Percentiles rank a stretch among this genome's conserved stretches.
phyloP scores from a whole-genome alignment of 2,113 vertebrate species.

The Dasyornis broadbenti region DNA sequence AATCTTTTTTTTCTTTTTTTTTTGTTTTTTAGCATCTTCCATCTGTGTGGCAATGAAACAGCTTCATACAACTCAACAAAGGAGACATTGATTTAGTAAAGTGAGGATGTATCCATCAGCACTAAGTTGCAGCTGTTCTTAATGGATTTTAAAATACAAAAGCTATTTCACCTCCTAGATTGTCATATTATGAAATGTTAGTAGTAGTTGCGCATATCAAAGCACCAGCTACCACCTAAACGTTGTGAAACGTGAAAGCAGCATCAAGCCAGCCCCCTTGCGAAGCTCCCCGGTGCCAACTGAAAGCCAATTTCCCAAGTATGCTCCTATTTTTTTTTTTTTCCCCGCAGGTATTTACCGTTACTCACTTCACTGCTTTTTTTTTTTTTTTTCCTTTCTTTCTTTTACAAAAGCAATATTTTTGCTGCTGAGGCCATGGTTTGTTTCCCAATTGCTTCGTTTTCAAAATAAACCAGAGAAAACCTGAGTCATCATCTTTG shows the following conservation, averaged over 20 bases:
- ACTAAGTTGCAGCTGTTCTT: background rate
- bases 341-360: fast-evolving
- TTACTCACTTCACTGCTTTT: background rate
- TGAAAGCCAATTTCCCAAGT: background rate
- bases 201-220: background rate
- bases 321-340: fast-evolving
- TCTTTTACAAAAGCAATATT: background rate
- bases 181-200: constrained; percentile 37
- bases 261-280: background rate
- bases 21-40: background rate
- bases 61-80: background rate
- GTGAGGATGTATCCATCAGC: background rate
- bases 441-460: background rate
- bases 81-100: constrained; percentile 2
- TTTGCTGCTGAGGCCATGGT: background rate
- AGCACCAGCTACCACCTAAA: background rate
- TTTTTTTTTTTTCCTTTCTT: background rate
- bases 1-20: background rate
- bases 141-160: constrained; percentile 24
- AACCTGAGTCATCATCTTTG: background rate
- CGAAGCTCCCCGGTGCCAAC: fast-evolving
- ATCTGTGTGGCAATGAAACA: background rate
- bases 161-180: constrained; percentile 14
- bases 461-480: background rate
- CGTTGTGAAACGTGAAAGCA: background rate